Base-by-base conservation (phyloP, 1,140 invertebrate species). In the Drosophila orena region DNA sequence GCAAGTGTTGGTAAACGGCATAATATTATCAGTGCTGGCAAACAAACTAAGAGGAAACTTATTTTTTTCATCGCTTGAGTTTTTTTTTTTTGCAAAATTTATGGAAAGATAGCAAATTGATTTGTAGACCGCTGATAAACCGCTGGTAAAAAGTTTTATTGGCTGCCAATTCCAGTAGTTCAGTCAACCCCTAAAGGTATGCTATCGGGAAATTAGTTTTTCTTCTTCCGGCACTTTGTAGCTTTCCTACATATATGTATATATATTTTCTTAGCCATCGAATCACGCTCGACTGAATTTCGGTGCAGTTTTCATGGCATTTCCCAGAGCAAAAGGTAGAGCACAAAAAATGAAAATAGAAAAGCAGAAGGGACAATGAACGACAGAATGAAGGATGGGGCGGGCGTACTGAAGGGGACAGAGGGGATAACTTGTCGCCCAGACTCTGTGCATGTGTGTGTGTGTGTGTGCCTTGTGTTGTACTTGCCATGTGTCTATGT, bases 401-500 rank as follows among this genome's bases (percentile, higher is more conserved):
- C 14, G 43, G 38, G 46, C 20, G 37, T n/a, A n/a, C n/a, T n/a
- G 12, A 61, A 17, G 54, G 20, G 15, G 50, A 30, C 34, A 71
- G 52, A 55, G 38, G 52, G 71, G 64, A 72, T 42, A 53, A 60
- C 24, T 72, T 72, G 69, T 72, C 69, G 54, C 69, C 66, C 40
- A 72, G 68, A 72, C 69, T 69, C 10, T 27, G 5, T 49, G 10
- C 43, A 8, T 17, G 10, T 42, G 8, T 62, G 34, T 47, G 40
- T 50, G 40, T 47, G 47, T 53, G 30, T 22, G 11, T 58, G 64
- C 52, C 44, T 53, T 27, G 7, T 37, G 7, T 37, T 55, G 35
- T 58, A 53, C 49, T 64, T 44, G 57, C 47, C 60, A 57, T 78
- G 74, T 79, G 83, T 76, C 74, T 81, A 88, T 88, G 83, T 88